Conservation (phyloP, 2,888 invertebrate species). For the Pristionchus fissidentatus region DNA sequence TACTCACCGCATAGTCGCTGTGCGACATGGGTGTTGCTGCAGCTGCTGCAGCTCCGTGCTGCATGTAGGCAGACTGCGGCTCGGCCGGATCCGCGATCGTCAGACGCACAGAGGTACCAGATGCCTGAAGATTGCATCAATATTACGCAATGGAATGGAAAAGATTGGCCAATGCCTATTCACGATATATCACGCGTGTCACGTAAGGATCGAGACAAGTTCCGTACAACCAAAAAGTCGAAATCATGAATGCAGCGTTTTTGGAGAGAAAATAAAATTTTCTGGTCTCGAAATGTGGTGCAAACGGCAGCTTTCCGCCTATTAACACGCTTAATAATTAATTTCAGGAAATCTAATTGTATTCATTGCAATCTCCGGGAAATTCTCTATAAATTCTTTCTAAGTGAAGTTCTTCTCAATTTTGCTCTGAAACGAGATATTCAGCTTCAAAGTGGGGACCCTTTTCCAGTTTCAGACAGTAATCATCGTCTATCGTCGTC, state of each 20-base stretch:
- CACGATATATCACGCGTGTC: too few species aligned
- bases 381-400: too few species aligned
- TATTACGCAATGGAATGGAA: background rate
- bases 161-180: background rate
- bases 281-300: too few species aligned
- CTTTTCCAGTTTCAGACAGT: too few species aligned
- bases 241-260: background rate
- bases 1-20: slow-evolving; percentile 4
- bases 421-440: too few species aligned
- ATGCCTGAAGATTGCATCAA: background rate
- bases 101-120: slow-evolving; percentile 82
- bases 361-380: too few species aligned
- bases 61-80: slow-evolving; percentile 50
- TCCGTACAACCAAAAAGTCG: background rate
- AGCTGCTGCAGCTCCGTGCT: slow-evolving; percentile 31
- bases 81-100: slow-evolving; percentile 76
- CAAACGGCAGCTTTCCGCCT: too few species aligned
- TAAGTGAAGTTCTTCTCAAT: too few species aligned
- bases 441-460: too few species aligned
- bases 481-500: too few species aligned
- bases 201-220: too few species aligned
- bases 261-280: background rate
- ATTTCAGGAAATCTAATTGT: too few species aligned
- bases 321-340: background rate
- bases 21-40: slow-evolving; percentile 33